Percentiles rank a stretch among this genome's conserved stretches.
Conservation (phyloP, 2,113 vertebrate species). For the Caranx melampygus region DNA sequence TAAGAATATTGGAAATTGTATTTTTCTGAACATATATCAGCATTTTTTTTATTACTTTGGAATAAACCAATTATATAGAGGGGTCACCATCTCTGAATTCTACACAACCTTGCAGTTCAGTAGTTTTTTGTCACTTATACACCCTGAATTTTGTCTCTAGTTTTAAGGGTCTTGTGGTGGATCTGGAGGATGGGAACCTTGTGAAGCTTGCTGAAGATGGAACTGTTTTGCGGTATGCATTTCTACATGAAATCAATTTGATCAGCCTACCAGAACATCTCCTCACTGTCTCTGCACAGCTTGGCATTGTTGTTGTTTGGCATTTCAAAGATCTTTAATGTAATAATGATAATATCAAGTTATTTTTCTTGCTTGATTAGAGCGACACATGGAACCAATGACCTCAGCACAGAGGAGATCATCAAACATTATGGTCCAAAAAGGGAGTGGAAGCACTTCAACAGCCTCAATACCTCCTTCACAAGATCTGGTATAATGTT, state of each 20-base stretch:
- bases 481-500: slow-evolving; percentile 88
- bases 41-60: too few species aligned
- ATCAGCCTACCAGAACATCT: background rate
- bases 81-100: too few species aligned
- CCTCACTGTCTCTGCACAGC: background rate
- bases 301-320: background rate
- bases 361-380: slow-evolving; percentile 73
- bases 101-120: too few species aligned
- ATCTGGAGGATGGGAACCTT: slow-evolving; percentile 94
- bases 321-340: background rate
- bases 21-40: too few species aligned
- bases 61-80: too few species aligned
- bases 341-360: background rate
- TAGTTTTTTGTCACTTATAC: too few species aligned
- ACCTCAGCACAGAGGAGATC: slow-evolving; percentile 87
- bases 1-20: too few species aligned
- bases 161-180: slow-evolving; percentile 94
- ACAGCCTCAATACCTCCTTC: slow-evolving; percentile 87
- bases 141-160: slow-evolving; percentile 75
- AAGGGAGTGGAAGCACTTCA: slow-evolving; percentile 92
- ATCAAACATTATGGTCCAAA: slow-evolving; percentile 86
- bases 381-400: slow-evolving; percentile 90
- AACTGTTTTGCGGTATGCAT: slow-evolving; percentile 90
- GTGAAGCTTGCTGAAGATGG: slow-evolving; percentile 94
- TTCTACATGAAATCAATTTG: background rate